Percentiles rank a stretch among this genome's conserved stretches.
Conservation (phyloP, 2,888 invertebrate species). For the Leptopilina myrica region DNA sequence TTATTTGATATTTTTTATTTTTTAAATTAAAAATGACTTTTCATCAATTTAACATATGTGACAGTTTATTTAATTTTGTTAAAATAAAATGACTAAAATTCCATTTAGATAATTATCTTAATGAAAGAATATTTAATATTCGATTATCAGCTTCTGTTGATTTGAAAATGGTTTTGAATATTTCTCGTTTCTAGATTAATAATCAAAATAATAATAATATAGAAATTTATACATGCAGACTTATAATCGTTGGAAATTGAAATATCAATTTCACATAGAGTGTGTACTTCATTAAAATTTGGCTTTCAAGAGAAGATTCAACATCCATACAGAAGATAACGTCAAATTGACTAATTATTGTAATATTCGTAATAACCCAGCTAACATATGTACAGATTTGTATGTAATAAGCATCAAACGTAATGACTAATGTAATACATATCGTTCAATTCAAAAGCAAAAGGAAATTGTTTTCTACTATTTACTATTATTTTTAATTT, state of each 20-base stretch:
- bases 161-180: neutral
- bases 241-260: neutral
- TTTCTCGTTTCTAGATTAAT: neutral
- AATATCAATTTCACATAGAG: neutral
- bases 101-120: too few species aligned
- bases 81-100: too few species aligned
- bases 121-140: too few species aligned
- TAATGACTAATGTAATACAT: too few species aligned
- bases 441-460: too few species aligned
- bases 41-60: too few species aligned
- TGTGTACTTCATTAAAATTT: neutral
- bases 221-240: neutral
- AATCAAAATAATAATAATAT: neutral
- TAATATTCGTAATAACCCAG: neutral
- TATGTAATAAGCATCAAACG: neutral
- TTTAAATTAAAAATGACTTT: too few species aligned
- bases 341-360: neutral
- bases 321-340: neutral
- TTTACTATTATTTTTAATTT: too few species aligned
- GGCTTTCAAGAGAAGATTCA: neutral
- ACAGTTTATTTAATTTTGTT: too few species aligned
- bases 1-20: too few species aligned
- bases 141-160: neutral
- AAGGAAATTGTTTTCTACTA: too few species aligned
- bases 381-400: neutral